These are phyloP conservation scores for Acropora tenuis DNA, from an alignment of 64 coral and sea anemone species.

Conservation along the genomic window DNA sequence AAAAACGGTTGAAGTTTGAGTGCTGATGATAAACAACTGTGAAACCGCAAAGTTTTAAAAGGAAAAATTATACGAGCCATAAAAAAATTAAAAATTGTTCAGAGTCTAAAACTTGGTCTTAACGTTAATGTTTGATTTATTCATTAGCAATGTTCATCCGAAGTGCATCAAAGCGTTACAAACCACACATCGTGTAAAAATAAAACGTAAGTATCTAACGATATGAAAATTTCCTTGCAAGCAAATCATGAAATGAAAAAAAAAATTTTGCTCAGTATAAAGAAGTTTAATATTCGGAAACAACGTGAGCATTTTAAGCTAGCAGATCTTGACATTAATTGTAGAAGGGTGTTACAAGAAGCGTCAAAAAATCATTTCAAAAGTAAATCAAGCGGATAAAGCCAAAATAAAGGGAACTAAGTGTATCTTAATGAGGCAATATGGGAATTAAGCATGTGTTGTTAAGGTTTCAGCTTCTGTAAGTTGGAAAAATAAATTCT, in stretches of 20 bases:
- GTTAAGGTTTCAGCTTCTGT: background rate
- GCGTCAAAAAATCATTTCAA: constrained; percentile 12
- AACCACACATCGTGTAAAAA: background rate
- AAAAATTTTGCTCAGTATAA: too few relatives aligned
- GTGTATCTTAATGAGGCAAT: background rate
- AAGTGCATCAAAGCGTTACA: background rate
- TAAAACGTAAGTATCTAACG: background rate
- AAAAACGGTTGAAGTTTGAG: too few relatives aligned
- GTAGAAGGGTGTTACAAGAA: background rate
- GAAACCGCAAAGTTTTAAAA: background rate
- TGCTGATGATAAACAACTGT: background rate
- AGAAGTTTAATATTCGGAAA: background rate
- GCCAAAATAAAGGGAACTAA: background rate
- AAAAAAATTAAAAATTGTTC: background rate
- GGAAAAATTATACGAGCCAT: background rate
- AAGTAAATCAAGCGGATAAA: background rate
- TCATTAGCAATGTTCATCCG: too few relatives aligned
- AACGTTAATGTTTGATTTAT: too few relatives aligned
- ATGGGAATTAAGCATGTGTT: background rate
- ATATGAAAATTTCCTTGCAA: background rate
- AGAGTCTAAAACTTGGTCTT: too few relatives aligned
- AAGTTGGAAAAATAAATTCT: background rate
- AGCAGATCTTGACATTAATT: background rate
- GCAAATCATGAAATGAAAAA: background rate
- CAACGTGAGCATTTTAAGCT: background rate